Percentiles rank a stretch among this genome's conserved stretches.
phyloP scores from a whole-genome alignment of 2,113 vertebrate species.

The Hirundichthys speculiger region DNA sequence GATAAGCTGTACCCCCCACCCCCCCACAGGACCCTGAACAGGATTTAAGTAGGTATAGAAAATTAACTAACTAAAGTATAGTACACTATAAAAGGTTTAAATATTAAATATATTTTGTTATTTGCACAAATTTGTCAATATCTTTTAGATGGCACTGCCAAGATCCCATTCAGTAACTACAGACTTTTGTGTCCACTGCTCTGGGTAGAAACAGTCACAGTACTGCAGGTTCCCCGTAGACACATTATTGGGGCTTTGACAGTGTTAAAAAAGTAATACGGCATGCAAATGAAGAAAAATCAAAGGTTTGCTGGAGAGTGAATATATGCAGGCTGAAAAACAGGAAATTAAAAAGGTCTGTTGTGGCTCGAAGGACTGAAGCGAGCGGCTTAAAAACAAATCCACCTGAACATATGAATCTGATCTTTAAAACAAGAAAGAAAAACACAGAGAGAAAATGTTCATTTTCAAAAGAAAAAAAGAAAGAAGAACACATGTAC shows the following conservation, averaged over 20 bases:
- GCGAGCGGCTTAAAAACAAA: no score
- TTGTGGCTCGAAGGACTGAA: slow-evolving; percentile 7
- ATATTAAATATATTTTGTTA: no score
- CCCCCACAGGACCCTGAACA: no score
- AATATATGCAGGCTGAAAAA: slow-evolving; percentile 21
- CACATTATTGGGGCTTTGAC: slow-evolving; percentile 1
- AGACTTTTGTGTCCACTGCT: slow-evolving; percentile 9
- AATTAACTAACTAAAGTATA: no score
- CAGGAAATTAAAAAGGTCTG: slow-evolving; percentile 15
- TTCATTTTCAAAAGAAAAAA: not conserved
- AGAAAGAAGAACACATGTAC: not conserved
- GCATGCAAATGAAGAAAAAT: slow-evolving; percentile 13
- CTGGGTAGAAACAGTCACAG: not conserved
- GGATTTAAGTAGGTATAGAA: no score
- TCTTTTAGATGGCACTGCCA: rapidly evolving
- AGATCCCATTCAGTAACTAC: not conserved
- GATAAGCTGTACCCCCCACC: no score
- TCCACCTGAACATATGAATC: no score
- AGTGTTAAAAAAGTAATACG: slow-evolving; percentile 19
- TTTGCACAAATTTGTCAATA: no score
- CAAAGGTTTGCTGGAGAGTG: not conserved
- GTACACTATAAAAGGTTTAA: no score
- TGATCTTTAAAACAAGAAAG: no score
- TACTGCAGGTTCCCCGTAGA: not conserved
- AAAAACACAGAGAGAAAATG: no score